Evolutionary conservation across 64 coral and sea anemone genomes (phyloP), one percentile per base, ranked within the genome.

Genomic region (Montipora cactus): DNA sequence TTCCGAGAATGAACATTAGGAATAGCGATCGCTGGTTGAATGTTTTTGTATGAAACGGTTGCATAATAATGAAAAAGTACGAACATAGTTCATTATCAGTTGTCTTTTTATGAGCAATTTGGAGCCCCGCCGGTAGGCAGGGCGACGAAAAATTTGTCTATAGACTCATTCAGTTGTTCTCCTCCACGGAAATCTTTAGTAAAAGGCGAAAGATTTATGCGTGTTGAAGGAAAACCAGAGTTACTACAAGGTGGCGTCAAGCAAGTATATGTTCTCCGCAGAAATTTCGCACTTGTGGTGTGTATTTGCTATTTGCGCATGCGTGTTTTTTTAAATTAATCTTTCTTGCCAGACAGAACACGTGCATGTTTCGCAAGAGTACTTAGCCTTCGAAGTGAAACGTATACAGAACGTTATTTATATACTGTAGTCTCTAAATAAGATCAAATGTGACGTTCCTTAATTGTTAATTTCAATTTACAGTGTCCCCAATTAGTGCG

Each of bases 181-280:
- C 92, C 92, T 93, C 81, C 89, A 95, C 93, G 87, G 93, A 90
- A 95, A 94, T 94, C 87, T 94, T 94, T 90, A 95, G 93, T 95
- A 90, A 95, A 95, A 95, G 93, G 93, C 93, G 58, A 95, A 95
- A 95, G 93, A 90, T 95, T 95, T 95, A 87, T 95, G 53, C 78
- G 83, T 28, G 75, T 45, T 93, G 83, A 87, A 93, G 91, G 83
- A 83, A 87, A 93, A 93, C 91, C 75, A 93, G 91, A 93, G 91
- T 91, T 37, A 11, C 5, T 7, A 4, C 0, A 19, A 21, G 0
- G 0, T 0, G 0, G 8, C 1, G 61, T 9, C 13, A 1, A 3
- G 23, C 19, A 71, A 72, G 2, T 68, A 45, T 69, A 46, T 50
- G 46, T 50, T 28, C 18, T 0, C 28, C 46, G 50, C 49, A 75